These are phyloP conservation scores for Diachasmimorpha longicaudata DNA, from an alignment of 1,140 invertebrate species.

Conservation along the genomic window DNA sequence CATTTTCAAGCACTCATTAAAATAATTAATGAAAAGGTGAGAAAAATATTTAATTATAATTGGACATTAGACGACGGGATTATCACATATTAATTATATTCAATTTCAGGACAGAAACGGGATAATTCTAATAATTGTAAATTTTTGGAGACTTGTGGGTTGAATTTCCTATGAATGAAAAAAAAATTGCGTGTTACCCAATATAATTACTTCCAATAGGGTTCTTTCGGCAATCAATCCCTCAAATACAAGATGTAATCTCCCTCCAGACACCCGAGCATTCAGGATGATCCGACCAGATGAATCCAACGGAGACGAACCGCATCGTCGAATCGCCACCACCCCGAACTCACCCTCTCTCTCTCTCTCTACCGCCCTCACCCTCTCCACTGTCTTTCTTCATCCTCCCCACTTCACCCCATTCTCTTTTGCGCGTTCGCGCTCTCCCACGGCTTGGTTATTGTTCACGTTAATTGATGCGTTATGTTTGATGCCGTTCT, in stretches of 20 bases:
- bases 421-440: slow-evolving; percentile 1
- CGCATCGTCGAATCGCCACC: not conserved
- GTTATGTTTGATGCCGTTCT: slow-evolving; percentile 65
- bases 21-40: too few relatives aligned
- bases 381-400: slow-evolving; percentile 2
- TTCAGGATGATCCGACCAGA: not conserved
- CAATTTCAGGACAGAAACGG: too few relatives aligned
- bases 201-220: too few relatives aligned
- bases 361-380: slow-evolving; percentile 3
- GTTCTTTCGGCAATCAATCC: too few relatives aligned
- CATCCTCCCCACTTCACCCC: not conserved
- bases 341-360: not conserved
- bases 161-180: too few relatives aligned
- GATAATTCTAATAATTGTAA: too few relatives aligned
- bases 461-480: slow-evolving; percentile 66
- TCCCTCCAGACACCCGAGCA: not conserved
- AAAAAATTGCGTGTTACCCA: too few relatives aligned
- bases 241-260: too few relatives aligned
- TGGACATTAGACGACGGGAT: too few relatives aligned
- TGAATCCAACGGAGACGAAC: not conserved
- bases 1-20: not conserved
- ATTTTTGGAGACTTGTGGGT: too few relatives aligned
- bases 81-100: too few relatives aligned
- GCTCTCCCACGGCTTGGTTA: slow-evolving; percentile 46
- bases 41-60: too few relatives aligned